Conservation (phyloP, 2,113 vertebrate genomes). For the Barbus barbus region DNA sequence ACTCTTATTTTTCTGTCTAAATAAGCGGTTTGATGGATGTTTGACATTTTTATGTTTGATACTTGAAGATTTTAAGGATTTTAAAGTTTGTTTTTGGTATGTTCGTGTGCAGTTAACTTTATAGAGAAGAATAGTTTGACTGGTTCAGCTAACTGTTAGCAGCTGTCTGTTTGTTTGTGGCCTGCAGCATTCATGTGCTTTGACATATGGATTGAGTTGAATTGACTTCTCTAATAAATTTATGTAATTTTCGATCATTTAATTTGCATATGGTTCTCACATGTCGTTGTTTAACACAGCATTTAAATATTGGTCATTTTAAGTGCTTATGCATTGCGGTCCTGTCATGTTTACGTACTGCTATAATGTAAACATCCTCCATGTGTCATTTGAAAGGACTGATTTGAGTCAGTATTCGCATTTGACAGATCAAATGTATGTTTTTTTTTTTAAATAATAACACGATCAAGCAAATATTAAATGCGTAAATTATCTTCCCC, state of each 20-base stretch:
- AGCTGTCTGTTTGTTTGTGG: slow-evolving; percentile 24
- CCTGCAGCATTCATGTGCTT: slow-evolving; percentile 21
- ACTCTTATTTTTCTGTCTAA: background rate
- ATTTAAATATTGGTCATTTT: background rate
- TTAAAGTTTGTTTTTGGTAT: background rate
- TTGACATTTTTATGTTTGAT: background rate
- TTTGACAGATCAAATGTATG: background rate
- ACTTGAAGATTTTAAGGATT: no score
- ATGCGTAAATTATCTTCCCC: background rate
- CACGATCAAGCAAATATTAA: background rate
- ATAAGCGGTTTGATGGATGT: background rate
- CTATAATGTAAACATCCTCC: slow-evolving; percentile 6
- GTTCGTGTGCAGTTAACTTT: background rate
- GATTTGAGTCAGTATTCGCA: background rate
- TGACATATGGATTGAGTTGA: slow-evolving; percentile 21
- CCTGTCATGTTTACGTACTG: background rate
- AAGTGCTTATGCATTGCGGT: background rate
- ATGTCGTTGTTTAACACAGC: background rate
- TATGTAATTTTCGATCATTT: background rate
- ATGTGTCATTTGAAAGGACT: slow-evolving; percentile 12
- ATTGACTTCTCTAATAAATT: background rate
- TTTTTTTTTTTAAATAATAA: background rate
- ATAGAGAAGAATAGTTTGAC: no score
- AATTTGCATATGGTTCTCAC: background rate
- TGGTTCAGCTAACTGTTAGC: background rate